These are phyloP conservation scores for Hemaris fuciformis DNA, from an alignment of 2,888 invertebrate genomes.

Conservation along the genomic window DNA sequence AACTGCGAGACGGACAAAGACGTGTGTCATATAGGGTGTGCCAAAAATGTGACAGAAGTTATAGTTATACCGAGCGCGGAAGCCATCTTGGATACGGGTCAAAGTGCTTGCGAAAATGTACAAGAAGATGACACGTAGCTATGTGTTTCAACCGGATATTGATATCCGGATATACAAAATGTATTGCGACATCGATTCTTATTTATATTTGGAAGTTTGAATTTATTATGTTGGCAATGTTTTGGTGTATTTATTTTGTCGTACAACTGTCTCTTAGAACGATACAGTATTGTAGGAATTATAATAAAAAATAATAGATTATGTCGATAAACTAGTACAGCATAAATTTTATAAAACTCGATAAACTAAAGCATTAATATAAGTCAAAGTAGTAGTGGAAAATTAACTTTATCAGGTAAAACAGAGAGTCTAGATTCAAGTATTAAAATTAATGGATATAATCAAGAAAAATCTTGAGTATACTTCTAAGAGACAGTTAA, in stretches of 20 bases:
- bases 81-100: slow-evolving; percentile 65
- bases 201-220: background rate
- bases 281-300: background rate
- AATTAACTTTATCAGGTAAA: too few relatives aligned
- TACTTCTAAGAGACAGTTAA: background rate
- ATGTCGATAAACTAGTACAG: too few relatives aligned
- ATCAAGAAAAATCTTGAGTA: background rate
- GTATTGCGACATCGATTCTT: background rate
- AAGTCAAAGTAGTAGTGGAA: too few relatives aligned
- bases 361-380: too few relatives aligned
- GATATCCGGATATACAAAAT: background rate
- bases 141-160: background rate
- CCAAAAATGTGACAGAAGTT: slow-evolving; percentile 59
- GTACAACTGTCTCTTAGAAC: background rate
- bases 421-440: too few relatives aligned
- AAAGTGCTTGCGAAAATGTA: slow-evolving; percentile 25
- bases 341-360: too few relatives aligned
- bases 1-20: slow-evolving; percentile 40
- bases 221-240: background rate
- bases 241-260: background rate
- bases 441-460: background rate
- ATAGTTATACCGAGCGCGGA: slow-evolving; percentile 71
- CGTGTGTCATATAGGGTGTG: slow-evolving; percentile 52
- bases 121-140: background rate
- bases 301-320: too few relatives aligned